A percentile compares a stretch with the other conserved stretches of the same genome.
phyloP scores from a whole-genome alignment of 2,888 invertebrate species.

The Ernsta delagoae region DNA sequence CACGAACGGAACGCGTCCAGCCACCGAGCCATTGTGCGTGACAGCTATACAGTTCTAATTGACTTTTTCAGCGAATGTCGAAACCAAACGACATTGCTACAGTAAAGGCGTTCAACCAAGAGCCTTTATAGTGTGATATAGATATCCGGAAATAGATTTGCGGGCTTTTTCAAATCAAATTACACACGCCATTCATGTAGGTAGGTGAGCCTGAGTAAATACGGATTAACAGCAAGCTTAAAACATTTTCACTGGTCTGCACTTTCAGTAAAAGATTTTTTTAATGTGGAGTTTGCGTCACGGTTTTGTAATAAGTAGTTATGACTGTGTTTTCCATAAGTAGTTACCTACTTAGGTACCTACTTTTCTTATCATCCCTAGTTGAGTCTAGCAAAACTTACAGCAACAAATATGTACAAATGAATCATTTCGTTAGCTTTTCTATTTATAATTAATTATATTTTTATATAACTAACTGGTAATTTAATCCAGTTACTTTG shows the following conservation, averaged over 20 bases:
- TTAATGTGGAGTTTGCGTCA: too few relatives aligned
- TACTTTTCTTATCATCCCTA: too few relatives aligned
- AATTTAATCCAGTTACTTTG: too few relatives aligned
- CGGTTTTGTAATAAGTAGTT: too few relatives aligned
- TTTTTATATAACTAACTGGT: too few relatives aligned
- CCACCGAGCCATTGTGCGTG: conserved; percentile 61
- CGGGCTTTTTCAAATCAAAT: conserved; percentile 15
- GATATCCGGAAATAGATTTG: conserved; percentile 36
- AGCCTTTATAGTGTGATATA: conserved; percentile 47
- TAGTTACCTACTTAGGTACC: too few relatives aligned
- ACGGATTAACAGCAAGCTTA: conserved; percentile 16
- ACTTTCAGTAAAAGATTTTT: too few relatives aligned
- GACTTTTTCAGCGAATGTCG: conserved; percentile 67
- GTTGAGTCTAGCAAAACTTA: too few relatives aligned
- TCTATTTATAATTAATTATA: too few relatives aligned
- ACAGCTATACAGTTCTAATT: conserved; percentile 71
- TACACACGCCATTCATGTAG: conserved; percentile 15
- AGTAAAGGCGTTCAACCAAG: conserved; percentile 36
- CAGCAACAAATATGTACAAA: too few relatives aligned
- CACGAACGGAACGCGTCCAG: conserved; percentile 67
- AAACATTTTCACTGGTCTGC: not conserved
- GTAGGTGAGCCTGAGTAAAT: conserved; percentile 7
- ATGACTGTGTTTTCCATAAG: too few relatives aligned
- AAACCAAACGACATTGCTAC: conserved; percentile 48
- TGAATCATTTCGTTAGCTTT: too few relatives aligned